Evolutionary conservation across 2,113 vertebrate species (phyloP).

Genomic region (Oreochromis tanganicae): DNA sequence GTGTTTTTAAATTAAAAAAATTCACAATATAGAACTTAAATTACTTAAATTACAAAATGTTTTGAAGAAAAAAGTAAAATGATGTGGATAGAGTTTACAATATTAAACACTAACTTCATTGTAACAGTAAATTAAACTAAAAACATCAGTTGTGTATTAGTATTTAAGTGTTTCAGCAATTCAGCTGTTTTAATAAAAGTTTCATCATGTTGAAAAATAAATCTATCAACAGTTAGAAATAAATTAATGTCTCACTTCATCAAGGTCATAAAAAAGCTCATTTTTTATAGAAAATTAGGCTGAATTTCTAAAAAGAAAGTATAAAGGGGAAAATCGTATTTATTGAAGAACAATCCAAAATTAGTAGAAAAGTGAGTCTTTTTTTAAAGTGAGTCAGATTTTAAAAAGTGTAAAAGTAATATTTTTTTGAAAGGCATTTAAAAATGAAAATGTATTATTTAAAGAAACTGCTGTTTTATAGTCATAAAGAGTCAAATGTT

Average conservation of each 20-base stretch:
- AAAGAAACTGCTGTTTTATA: not conserved
- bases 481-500: rapidly evolving
- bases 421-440: rapidly evolving
- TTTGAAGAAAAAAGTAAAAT: not conserved
- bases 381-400: no score
- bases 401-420: not conserved
- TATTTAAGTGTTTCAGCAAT: not conserved
- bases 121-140: not conserved
- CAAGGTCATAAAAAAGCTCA: rapidly evolving
- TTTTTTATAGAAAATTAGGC: rapidly evolving
- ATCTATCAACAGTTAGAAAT: rapidly evolving
- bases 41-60: rapidly evolving
- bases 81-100: not conserved
- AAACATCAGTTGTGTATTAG: not conserved
- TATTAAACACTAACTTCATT: no score
- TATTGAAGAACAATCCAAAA: not conserved
- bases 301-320: not conserved
- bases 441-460: not conserved
- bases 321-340: rapidly evolving
- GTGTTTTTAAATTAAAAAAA: not conserved
- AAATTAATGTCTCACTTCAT: not conserved
- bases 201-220: not conserved
- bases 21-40: rapidly evolving
- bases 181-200: not conserved
- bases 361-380: not conserved